phyloP scores from a whole-genome alignment of 2,797 vertebrate species.

The Emydoidea blandingii region DNA sequence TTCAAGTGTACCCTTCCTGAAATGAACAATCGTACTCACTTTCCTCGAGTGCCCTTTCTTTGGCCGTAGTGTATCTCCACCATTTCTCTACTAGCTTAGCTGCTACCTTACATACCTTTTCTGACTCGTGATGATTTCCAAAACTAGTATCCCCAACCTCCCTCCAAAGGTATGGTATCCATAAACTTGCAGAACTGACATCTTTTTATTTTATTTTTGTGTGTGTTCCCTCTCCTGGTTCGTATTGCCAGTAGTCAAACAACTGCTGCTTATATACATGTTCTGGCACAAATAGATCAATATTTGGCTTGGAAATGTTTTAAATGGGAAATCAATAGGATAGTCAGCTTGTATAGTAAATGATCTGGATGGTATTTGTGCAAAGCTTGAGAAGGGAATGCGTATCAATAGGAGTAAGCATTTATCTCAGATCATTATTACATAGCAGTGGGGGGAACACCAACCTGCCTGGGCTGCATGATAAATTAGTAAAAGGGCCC shows the following conservation, averaged over 20 bases:
- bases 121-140: neutral
- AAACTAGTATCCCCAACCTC: neutral
- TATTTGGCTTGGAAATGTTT: neutral
- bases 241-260: neutral
- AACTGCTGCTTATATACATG: neutral
- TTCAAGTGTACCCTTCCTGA: neutral
- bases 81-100: neutral
- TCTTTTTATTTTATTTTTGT: neutral
- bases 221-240: neutral
- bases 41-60: neutral
- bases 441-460: neutral
- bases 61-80: neutral
- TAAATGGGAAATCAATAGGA: neutral
- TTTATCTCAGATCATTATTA: neutral
- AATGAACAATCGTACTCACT: accelerated
- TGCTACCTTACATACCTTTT: neutral
- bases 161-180: neutral
- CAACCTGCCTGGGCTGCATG: neutral
- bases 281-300: neutral
- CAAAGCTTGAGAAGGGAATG: neutral
- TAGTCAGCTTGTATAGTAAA: neutral
- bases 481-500: neutral
- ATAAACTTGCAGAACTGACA: neutral
- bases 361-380: neutral
- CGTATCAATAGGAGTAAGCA: accelerated